Evolutionary conservation across 2,113 vertebrate species (phyloP), one percentile per base, ranked within the genome.

Genomic region (Brevimyrus niger): DNA sequence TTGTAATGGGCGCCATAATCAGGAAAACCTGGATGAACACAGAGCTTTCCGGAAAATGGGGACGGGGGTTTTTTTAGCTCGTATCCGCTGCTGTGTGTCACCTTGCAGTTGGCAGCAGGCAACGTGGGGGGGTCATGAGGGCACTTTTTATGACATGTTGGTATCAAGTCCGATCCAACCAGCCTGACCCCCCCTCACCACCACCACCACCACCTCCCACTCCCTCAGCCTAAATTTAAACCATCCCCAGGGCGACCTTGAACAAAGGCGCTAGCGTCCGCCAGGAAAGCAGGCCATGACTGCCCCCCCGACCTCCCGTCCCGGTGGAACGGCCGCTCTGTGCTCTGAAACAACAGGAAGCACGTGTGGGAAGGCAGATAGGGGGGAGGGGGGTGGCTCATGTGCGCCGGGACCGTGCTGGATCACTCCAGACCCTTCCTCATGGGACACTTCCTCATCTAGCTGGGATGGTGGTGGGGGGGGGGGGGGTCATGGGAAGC

Each of bases 301-400:
- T 93, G 88, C 48, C 94, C 94, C 94, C 35, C 80, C 17, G 17
- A 53, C 80, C 80, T 3, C 80, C 69, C 35, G 91, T 92, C 80
- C 93, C 88, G 38, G 90, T 90, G 92, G 93, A 93, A 93, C 94
- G 88, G 93, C 91, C 92, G 87, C 93, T 93, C 46, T 69, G 38
- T 55, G 84, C 87, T 92, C 95, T 90, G 94, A 94, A 97, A 97
- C 97, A 98, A 97, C 97, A 98, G 97, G 97, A 98, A 98, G 97
- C 97, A 97, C 93, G 96, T 97, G 97, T 96, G 96, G 92, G 93
- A 93, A 90, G 90, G 92, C 94, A 90, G 92, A 96, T 95, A 94
- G 92, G 94, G 93, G 88, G 91, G 9, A 3, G 44, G 86, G 89
- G 91, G 93, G 31, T 5, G 69, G 92, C 91, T 8, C 44, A 44